Evolutionary conservation across 1,140 invertebrate genomes (phyloP), one percentile per base, ranked within the genome.

Genomic region (Coptotermes formosanus): DNA sequence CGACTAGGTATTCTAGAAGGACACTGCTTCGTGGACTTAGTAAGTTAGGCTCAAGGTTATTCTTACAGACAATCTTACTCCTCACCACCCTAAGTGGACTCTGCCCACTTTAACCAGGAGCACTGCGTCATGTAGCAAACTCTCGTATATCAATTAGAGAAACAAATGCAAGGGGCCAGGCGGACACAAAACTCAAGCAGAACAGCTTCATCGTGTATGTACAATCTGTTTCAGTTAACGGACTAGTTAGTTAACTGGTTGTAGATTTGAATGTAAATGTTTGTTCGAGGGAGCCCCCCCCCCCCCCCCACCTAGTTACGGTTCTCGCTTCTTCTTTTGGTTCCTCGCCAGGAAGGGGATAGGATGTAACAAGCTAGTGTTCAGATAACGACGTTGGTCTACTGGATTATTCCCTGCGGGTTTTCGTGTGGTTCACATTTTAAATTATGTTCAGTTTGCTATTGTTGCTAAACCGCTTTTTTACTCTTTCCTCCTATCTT

Each of bases 321-420:
- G n/a, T 4, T 69, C 64, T 21, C 64, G 9, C 64, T n/a, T 19
- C 59, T 75, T 75, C 25, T 75, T 30, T 75, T 75, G 25, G 64
- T 75, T 75, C 64, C 25, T 75, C 25, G 64, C 64, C 64, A 75
- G n/a, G 0, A 30, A 14, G 64, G 25, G 25, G 64, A 30, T 75
- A 75, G 64, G 64, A 75, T 30, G 30, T 75, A 75, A 75, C 64
- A 75, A 75, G 25, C 64, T 75, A 75, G 30, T 75, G 64, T 75
- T 75, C 64, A 75, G 64, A 75, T 75, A 75, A 75, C 64, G 64
- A 75, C n/a, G 30, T 75, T 6, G 64, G 64, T 14, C 64, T 75
- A 75, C 64, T 75, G n/a, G n/a, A 75, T 75, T 75, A 75, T 75
- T 8, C 25, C 64, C n/a, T 14, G 64, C n/a, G 64, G 64, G 25